phyloP scores from a whole-genome alignment of 2,797 vertebrate genomes.

The Potorous gilbertii region DNA sequence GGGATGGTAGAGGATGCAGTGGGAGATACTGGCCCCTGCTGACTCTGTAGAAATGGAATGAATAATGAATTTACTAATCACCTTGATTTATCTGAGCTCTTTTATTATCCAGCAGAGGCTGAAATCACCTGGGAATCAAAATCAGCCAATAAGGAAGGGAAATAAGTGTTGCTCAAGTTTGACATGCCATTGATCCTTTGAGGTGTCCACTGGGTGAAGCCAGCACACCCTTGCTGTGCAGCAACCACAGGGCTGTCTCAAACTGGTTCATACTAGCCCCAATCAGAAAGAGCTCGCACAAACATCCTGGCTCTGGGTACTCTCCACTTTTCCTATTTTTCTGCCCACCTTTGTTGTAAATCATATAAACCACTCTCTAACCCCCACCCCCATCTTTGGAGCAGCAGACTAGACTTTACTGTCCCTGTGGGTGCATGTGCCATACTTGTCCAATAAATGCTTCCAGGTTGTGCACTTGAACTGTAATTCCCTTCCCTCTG shows the following conservation, averaged over 20 bases:
- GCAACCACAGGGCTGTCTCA: not conserved
- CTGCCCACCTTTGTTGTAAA: not conserved
- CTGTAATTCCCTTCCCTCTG: too few relatives aligned
- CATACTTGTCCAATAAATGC: too few relatives aligned
- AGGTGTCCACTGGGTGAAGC: not conserved
- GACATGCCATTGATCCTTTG: not conserved
- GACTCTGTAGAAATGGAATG: not conserved
- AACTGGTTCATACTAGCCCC: not conserved
- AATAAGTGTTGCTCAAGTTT: not conserved
- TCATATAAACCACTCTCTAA: not conserved
- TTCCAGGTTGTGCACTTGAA: too few relatives aligned
- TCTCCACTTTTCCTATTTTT: not conserved
- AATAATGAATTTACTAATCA: not conserved
- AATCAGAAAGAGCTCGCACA: not conserved
- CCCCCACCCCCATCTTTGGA: not conserved
- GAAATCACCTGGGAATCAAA: not conserved
- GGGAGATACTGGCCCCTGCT: not conserved
- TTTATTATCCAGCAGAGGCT: not conserved
- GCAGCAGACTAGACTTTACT: not conserved
- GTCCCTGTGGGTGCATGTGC: rapidly evolving
- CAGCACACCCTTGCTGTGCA: not conserved
- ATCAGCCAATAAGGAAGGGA: not conserved
- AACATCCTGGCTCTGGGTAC: not conserved
- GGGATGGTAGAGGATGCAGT: too few relatives aligned
- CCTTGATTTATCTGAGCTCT: not conserved